These are phyloP conservation scores for Acromyrmex charruanus DNA, from an alignment of 1,140 invertebrate genomes.

Conservation along the genomic window DNA sequence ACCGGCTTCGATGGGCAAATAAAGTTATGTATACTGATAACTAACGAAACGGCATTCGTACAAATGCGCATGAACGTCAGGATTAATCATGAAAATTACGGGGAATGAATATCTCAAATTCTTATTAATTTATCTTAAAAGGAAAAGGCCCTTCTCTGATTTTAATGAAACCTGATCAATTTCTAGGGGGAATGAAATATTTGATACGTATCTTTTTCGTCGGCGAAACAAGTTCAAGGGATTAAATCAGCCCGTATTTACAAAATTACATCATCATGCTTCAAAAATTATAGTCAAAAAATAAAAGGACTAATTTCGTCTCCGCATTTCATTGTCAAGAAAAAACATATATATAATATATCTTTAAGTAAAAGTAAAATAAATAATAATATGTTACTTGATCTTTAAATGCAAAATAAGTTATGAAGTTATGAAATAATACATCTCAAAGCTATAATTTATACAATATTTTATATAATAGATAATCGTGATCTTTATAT, in stretches of 20 bases:
- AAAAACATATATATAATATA: too few species aligned
- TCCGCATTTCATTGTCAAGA: too few species aligned
- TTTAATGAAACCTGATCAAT: too few species aligned
- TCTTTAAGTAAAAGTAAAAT: too few species aligned
- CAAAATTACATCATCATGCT: too few species aligned
- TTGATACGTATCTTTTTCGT: too few species aligned
- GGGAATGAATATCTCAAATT: not conserved
- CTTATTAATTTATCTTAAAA: not conserved
- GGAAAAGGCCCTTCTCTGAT: too few species aligned
- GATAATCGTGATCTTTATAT: not conserved
- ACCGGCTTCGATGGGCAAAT: constrained; percentile 19
- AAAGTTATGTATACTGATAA: not conserved
- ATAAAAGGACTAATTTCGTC: too few species aligned
- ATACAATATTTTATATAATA: not conserved
- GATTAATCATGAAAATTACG: not conserved
- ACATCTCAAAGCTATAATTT: not conserved
- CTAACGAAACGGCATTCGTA: not conserved
- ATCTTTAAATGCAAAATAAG: not conserved
- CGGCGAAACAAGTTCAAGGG: too few species aligned
- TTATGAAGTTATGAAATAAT: not conserved
- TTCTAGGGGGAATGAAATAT: too few species aligned
- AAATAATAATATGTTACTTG: not conserved
- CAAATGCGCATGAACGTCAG: not conserved
- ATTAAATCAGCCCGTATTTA: too few species aligned
- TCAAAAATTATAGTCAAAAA: too few species aligned